phyloP scores from a whole-genome alignment of 2,797 vertebrate genomes.

The Phylloscopus collybita region DNA sequence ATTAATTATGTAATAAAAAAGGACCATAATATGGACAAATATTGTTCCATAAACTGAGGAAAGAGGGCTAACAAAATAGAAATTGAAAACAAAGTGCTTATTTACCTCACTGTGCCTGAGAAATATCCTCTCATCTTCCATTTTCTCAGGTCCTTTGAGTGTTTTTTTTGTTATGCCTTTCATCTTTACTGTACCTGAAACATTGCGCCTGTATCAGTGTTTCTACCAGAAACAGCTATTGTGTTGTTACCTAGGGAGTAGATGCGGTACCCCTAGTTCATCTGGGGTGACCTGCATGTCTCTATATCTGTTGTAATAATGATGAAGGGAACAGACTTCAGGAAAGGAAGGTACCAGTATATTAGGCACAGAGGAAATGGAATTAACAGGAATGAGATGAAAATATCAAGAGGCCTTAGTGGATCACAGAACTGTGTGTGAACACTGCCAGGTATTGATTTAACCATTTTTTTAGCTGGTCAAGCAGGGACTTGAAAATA shows the following conservation, averaged over 20 bases:
- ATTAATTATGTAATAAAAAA: conserved; percentile 36
- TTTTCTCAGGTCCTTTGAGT: conserved; percentile 21
- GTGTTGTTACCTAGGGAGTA: not conserved
- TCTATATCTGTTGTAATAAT: not conserved
- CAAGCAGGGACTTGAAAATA: not conserved
- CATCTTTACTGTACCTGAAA: not conserved
- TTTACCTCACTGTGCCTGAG: not conserved
- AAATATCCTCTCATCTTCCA: not conserved
- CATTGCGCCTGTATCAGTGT: not conserved
- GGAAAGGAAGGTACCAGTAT: not conserved
- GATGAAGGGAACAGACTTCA: not conserved
- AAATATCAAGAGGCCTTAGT: not conserved
- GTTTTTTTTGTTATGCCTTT: conserved; percentile 15
- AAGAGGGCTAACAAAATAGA: not conserved
- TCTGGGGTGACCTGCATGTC: not conserved
- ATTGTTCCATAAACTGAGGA: not conserved
- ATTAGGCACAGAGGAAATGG: not conserved
- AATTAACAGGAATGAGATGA: not conserved
- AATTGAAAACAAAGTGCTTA: not conserved
- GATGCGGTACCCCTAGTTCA: not conserved
- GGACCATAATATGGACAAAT: not conserved
- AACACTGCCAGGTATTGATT: not conserved
- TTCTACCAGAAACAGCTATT: not conserved
- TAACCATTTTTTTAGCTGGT: not conserved
- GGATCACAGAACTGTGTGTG: not conserved